Base-by-base conservation (phyloP, 2,888 invertebrate species). In the Dasysyrphus tricinctus region DNA sequence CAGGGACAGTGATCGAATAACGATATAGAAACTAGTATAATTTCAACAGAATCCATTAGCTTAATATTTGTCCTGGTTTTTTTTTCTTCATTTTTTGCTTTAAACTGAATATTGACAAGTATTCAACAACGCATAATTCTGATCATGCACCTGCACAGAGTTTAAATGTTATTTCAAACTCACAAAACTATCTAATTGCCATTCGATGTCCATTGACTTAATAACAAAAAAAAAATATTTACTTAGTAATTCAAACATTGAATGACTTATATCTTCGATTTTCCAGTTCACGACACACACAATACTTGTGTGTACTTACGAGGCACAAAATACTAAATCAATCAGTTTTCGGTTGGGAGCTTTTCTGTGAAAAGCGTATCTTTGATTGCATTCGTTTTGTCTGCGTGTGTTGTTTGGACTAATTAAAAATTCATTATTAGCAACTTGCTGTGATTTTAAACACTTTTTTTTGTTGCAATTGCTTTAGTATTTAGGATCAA, bases 341-440 rank as follows among this genome's bases (percentile, higher is more conserved):
- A 78, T 83, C 69, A 74, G 61, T 74, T 61, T 61, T 51, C 54
- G 54, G 34, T 73, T 67, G 51, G n/a, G 37, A 5, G 12, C 42
- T 67, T 74, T 67, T 67, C 47, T 67, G 63, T 32, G 57, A 67
- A 80, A 80, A 61, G 49, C 59, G 49, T 74, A 73, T 59, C 61
- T 3, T 34, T 3, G 11, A 0, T 16, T 67, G 49, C 9, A 63
- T 32, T 42, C 9, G 0, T 69, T 39, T n/a, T 54, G 12, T 37
- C 16, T 16, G 54, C 67, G 59, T 56, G 73, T 80, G 69, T 75
- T 63, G 42, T 65, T 65, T 54, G 34, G 44, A 67, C 65, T 73
- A 78, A 82, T 82, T 82, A 82, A 78, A 82, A 78, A 82, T 73
- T 73, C 73, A 74, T 73, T 73, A 73, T 61, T 61, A 73, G 39